Evolutionary conservation across 2,113 vertebrate genomes (phyloP).

Genomic region (Dromaius novaehollandiae): DNA sequence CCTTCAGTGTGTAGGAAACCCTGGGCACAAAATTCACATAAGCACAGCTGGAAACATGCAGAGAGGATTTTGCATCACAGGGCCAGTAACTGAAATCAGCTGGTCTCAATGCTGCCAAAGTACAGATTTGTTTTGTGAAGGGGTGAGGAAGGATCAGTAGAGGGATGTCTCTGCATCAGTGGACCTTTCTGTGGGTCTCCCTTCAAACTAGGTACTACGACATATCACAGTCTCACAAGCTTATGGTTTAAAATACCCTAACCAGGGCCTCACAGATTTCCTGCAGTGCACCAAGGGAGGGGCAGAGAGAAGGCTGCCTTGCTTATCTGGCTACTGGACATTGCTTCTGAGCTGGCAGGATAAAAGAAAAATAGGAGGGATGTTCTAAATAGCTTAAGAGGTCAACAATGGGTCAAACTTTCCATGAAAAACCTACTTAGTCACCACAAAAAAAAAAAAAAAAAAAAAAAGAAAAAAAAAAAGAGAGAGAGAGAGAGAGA

Average conservation of each 20-base stretch:
- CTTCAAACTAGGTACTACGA: background rate
- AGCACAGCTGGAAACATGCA: background rate
- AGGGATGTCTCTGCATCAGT: background rate
- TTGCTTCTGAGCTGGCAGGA: slow-evolving; percentile 10
- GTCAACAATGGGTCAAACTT: background rate
- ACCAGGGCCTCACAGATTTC: background rate
- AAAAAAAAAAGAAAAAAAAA: background rate
- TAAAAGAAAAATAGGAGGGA: slow-evolving; percentile 19
- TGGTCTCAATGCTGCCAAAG: background rate
- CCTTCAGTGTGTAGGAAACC: background rate
- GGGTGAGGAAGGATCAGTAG: background rate
- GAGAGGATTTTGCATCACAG: background rate
- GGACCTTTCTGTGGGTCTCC: background rate
- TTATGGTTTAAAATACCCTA: background rate
- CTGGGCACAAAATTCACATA: background rate
- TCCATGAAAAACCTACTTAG: background rate
- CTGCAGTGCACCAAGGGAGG: background rate
- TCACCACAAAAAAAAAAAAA: background rate
- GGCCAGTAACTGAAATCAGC: background rate
- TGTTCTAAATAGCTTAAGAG: background rate
- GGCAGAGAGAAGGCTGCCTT: background rate
- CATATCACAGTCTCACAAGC: background rate
- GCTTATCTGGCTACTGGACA: slow-evolving; percentile 35
- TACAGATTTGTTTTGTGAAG: background rate
- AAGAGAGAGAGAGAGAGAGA: no score